Evolutionary conservation across 1,140 invertebrate genomes (phyloP), one percentile per base, ranked within the genome.

Genomic region (Leptopilina clavipes): DNA sequence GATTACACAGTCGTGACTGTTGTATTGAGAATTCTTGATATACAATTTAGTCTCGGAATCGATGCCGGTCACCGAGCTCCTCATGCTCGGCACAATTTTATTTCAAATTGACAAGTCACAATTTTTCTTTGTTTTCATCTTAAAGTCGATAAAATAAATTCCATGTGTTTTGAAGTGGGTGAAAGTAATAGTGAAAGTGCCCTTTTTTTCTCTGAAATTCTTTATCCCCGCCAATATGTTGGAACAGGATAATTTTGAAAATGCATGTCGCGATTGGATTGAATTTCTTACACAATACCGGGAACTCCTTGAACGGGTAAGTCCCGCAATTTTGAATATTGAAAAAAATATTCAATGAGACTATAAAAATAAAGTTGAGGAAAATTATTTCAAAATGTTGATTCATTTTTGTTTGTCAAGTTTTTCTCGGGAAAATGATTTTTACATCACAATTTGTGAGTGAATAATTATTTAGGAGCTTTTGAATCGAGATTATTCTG

Each of bases 251-350:
- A 11, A 65, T 25, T 65, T 65, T 37, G 22, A 31, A 65, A 65
- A 37, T 65, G 12, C 59, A 7, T 65, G 59, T 11, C 22, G 25
- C 25, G 59, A 65, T 10, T 88, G 87, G 65, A 82, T 78, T 12
- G 86, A 88, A 43, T 89, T 88, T 73, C 79, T 88, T n/a, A 76
- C 82, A 7, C 79, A 76, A 45, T 88, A 89, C 72, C 83, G 88
- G 82, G 86, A 87, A 14, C 79, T 87, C 1, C 78, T 89, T 11
- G 86, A 89, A 81, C 83, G 84, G 83, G 88, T 89, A 79, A 80
- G 84, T 82, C 37, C 25, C 70, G 48, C n/a, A 31, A 2, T 52
- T 8, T 52, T 52, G 0, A 40, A 1, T 31, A 40, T 40, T 40
- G 37, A 9, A 9, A 40, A 40, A 31, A n/a, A n/a, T n/a, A n/a